Base-by-base conservation (phyloP, 1,140 invertebrate species). In the Panulirus ornatus region DNA sequence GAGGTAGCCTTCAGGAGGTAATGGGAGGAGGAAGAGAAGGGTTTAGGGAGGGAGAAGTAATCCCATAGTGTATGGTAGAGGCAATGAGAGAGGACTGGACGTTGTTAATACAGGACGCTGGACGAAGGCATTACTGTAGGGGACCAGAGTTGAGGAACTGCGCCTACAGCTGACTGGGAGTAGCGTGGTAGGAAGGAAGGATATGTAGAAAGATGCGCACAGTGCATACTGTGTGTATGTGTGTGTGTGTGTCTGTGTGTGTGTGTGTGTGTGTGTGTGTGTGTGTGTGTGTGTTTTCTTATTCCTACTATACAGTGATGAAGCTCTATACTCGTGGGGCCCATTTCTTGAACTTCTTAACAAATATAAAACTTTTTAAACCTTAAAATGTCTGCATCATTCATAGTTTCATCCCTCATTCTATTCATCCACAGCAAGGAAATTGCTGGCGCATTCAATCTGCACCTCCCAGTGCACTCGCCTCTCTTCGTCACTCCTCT, bases 211-310 rank as follows among this genome's bases (percentile, higher is more conserved):
- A n/a, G n/a, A n/a, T 47, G 44, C 14, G 5, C 14, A 47, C 44
- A 47, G 22, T 8, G 63, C 3, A 66, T 8, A 66, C 63, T 22
- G 63, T 66, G 22, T 66, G 63, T 66, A 30, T 66, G 63, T 66
- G 22, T 66, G 63, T 66, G 22, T 66, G 63, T 66, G 22, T 66
- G 63, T 66, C 2, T 66, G 63, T 66, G 22, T 66, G 63, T 66
- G 22, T 66, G 63, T 66, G 22, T 66, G 63, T 66, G 22, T 66
- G 63, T 66, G 22, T 66, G 63, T 22, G 22, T 66, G 63, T 66
- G 22, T 66, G 63, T 66, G 22, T 66, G 63, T 66, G 22, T 66
- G 14, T 76, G n/a, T n/a, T n/a, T n/a, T n/a, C n/a, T n/a, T n/a
- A n/a, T n/a, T n/a, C n/a, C n/a, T n/a, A n/a, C n/a, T n/a, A n/a